Evolutionary conservation across 1,140 invertebrate species (phyloP), one percentile per base, ranked within the genome.

Genomic region (Caenorhabditis brenneri): DNA sequence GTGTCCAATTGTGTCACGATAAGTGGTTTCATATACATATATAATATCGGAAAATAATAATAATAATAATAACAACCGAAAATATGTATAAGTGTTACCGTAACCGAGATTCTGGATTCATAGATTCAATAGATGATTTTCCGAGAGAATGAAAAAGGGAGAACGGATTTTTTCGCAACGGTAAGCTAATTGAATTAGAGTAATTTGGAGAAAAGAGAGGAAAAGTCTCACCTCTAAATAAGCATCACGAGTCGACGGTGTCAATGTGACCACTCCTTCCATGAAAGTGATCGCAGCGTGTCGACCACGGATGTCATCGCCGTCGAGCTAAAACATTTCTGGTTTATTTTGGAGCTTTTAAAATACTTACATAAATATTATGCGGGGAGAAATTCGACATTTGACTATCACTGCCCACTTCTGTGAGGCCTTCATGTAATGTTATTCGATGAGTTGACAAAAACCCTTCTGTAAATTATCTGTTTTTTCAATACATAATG

Each of bases 261-360:
- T 87, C 27, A 88, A 19, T 31, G 83, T 88, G n/a, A 88, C 87
- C 1, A 85, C 87, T 24, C 84, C 86, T 46, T 88, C 87, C 82
- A 79, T 84, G 22, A 88, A 86, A 6, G 84, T 78, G 19, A 88
- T 81, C 6, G 80, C 87, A 55, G 88, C 88, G 51, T 88, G 87
- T 31, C 87, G 79, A 1, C 84, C 80, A 46, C 84, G 60, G 39
- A 85, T 49, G 9, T 53, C 83, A 6, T 29, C 31, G n/a, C 51
- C 78, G 29, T 84, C 78, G 46, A 84, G 51, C 42, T 81, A 46
- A 48, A 84, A 55, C n/a, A n/a, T n/a, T n/a, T n/a, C n/a, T n/a
- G n/a, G n/a, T n/a, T n/a, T n/a, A 33, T 2, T n/a, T 22, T 10
- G 27, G n/a, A n/a, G 31, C 19, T 80, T 80, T 78, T n/a, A 27